Evolutionary conservation across 2,797 vertebrate genomes (phyloP), one percentile per base, ranked within the genome.

Genomic region (Brotula barbata): DNA sequence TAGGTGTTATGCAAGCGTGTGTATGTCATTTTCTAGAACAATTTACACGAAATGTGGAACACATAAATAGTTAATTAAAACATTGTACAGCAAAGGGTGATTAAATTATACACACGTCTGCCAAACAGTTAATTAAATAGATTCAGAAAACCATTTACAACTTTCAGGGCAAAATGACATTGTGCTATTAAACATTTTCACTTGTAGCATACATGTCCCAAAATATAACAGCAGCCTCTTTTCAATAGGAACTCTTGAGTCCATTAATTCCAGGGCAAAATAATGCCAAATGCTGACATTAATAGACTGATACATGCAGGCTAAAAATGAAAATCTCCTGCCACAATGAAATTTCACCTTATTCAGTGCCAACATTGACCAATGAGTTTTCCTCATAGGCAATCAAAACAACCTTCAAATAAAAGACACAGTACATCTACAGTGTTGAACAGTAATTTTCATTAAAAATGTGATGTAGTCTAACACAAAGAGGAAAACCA

Each of bases 21-120:
- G 72, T 70, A 73, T 31, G 62, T 79, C 36, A 41, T 75, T 53
- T 54, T 70, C 39, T 43, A 56, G 57, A 70, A 63, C 65, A 77
- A 70, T 83, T 66, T 81, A 87, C 81, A 87, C 58, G 73, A 68
- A 56, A 83, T 61, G 66, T 71, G 55, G 59, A 71, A 68, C 82
- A 87, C 78, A 88, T 85, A 89, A 88, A 89, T 87, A 87, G 31
- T 33, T 59, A 89, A 51, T 77, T 69, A 77, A 82, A 83, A 75
- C 73, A 85, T 75, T 76, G 75, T 81, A 89, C 79, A 87, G 61
- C 62, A 73, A 51, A 57, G 58, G n/a, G 75, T 53, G 76, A 77
- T 78, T 83, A 83, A 85, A 87, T 79, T 86, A 87, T 79, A 84
- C 58, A 80, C 72, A 81, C 45, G 66, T 78, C 66, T 81, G 58